Percentiles rank a stretch among this genome's conserved stretches.
Conservation (phyloP, 2,888 invertebrate species). For the Harmothoe impar region DNA sequence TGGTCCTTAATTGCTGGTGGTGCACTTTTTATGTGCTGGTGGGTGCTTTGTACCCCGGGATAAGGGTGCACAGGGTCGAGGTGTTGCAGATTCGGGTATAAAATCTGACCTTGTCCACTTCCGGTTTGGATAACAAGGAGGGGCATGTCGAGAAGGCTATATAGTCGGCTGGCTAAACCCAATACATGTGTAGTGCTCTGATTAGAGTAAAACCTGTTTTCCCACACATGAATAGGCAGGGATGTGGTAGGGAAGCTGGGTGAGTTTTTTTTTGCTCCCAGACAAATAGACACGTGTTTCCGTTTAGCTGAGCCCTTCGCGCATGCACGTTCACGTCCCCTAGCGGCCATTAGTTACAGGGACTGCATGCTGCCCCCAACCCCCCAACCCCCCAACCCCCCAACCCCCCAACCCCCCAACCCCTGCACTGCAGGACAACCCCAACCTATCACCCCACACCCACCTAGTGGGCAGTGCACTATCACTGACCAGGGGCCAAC, state of each 20-base stretch:
- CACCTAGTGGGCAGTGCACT: not conserved
- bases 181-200: not conserved
- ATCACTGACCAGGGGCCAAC: not conserved
- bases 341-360: constrained; percentile 41
- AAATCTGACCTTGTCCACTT: constrained; percentile 45
- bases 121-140: constrained; percentile 41
- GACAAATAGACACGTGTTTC: constrained; percentile 50
- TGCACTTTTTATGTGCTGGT: constrained; percentile 34
- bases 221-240: constrained; percentile 10
- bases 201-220: not conserved
- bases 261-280: not conserved
- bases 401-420: not conserved
- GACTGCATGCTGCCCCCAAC: not conserved
- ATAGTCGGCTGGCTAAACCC: not conserved
- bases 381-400: constrained; percentile 11
- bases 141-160: not conserved
- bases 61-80: not conserved
- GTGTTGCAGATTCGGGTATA: constrained; percentile 31
- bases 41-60: not conserved
- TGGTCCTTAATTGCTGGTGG: constrained; percentile 25
- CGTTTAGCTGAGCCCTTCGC: not conserved
- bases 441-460: not conserved
- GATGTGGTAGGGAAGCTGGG: not conserved
- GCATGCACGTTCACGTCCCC: constrained; percentile 51
- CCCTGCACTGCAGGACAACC: too few species aligned